Evolutionary conservation across 2,797 vertebrate genomes (phyloP), one percentile per base, ranked within the genome.

Genomic region (Botia almorhae): DNA sequence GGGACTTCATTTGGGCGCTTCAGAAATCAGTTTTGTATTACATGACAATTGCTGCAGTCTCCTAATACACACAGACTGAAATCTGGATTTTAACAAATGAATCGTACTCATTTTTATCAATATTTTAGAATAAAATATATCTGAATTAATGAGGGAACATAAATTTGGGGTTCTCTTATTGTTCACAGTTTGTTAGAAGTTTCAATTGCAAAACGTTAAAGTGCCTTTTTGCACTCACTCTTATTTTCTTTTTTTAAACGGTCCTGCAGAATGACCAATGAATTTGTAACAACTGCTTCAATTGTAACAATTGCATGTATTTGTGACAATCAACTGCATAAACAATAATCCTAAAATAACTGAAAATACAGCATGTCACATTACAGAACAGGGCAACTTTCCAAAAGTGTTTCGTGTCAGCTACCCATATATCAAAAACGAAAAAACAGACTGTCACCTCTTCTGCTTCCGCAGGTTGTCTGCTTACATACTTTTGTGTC

Each of bases 401-500:
- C 33, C 7, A 69, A 21, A 58, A 58, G 0, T 8, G 11, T 67
- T 23, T 76, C 1, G 23, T 77, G 53, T 48, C 65, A 69, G 29
- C 29, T 43, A 23, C 21, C 11, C 11, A 69, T 58, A 14, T 56
- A 58, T 68, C 10, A 67, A 21, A 11, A 26, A 26, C 43, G 3
- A 56, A 70, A 26, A 60, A 48, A 74, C 43, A 12, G 8, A 55
- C 6, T 1, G 39, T 4, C 55, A 48, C 64, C 11, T 33, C 33
- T 16, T 46, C 12, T 33, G 43, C 23, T 64, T 69, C 36, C 21
- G 2, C n/a, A 58, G 2, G 11, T 51, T 1, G 19, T 1, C 26
- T 53, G 76, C 26, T 71, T 70, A 23, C n/a, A 10, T 64, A 71
- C 29, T 69, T 70, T 21, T 23, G 23, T 23, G 48, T 5, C 7